Evolutionary conservation across 1,140 invertebrate genomes (phyloP), one percentile per base, ranked within the genome.

Genomic region (Drosophila carrolli): DNA sequence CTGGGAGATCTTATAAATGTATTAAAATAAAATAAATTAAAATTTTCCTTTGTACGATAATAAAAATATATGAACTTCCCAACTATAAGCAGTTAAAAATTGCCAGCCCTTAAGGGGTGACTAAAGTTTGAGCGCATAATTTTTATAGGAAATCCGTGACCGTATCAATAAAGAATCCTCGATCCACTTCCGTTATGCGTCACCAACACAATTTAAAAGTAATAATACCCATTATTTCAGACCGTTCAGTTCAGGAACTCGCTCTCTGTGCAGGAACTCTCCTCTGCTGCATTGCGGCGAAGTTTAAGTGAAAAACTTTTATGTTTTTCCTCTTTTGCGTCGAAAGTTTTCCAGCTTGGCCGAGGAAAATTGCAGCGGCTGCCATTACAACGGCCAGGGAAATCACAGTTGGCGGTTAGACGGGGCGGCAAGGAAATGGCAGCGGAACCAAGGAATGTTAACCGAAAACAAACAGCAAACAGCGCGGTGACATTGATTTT

Each of bases 231-330:
- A 70, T 71, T 66, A 72, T 66, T 66, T 29, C 46, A 51, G 47
- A 58, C 46, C 48, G 37, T 48, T 65, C 55, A 55, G 50, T 23
- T 40, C 61, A 75, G 73, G 60, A 75, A 65, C 73, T 65, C 75
- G 47, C 60, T 65, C 63, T 53, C 44, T 77, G 48, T 41, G 14
- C 46, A 51, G 50, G 73, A 75, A 76, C 46, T 53, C 55, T 58
- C 40, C 73, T 76, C 79, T 88, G 83, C 71, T 88, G 83, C 83
- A 86, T 83, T 86, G 83, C 83, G 83, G 75, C 62, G 83, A 88
- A 86, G 83, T 86, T 86, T 88, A 86, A 86, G 83, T 86, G 83
- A 86, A 86, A 86, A 86, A 86, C 79, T 86, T 86, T 85, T 79
- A 65, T 81, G 77, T 82, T 86, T 82, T 58, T 74, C 43, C 38